Percentiles rank a stretch among this genome's conserved stretches.
These are phyloP conservation scores for Ranitomeya imitator DNA, from an alignment of 2,113 vertebrate genomes.

Conservation along the genomic window DNA sequence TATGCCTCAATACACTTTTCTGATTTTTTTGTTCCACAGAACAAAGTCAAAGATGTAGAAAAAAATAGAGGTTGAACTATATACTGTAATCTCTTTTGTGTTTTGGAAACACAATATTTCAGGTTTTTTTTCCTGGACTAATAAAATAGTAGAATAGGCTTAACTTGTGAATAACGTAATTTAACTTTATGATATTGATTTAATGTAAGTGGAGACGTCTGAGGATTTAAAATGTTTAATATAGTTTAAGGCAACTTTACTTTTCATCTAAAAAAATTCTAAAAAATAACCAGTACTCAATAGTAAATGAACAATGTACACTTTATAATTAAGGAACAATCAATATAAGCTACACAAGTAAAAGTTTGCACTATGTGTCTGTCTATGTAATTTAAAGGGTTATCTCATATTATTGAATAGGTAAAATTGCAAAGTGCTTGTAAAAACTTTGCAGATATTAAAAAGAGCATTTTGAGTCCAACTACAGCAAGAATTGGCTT, in stretches of 20 bases:
- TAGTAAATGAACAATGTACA: neutral
- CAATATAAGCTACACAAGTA: too few species aligned
- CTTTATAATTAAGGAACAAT: neutral
- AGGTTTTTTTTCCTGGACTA: neutral
- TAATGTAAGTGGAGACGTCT: neutral
- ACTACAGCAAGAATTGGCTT: too few species aligned
- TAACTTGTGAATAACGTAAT: neutral
- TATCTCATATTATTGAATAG: too few species aligned
- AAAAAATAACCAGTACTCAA: neutral
- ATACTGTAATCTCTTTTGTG: neutral
- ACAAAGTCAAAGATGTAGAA: neutral
- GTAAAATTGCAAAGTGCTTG: too few species aligned
- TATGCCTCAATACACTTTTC: slow-evolving; percentile 37
- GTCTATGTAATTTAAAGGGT: too few species aligned
- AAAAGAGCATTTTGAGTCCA: too few species aligned
- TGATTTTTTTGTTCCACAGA: slow-evolving; percentile 14
- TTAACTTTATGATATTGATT: neutral
- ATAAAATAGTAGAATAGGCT: neutral
- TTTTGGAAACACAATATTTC: slow-evolving; percentile 1
- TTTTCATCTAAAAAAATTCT: neutral
- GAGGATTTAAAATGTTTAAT: neutral
- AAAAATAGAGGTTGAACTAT: slow-evolving; percentile 5
- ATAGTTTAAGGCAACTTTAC: neutral
- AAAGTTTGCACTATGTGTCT: too few species aligned
- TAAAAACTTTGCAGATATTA: too few species aligned